Percentiles rank a stretch among this genome's conserved stretches.
Conservation (phyloP, 2,888 invertebrate species). For the Lasius fuliginosus region DNA sequence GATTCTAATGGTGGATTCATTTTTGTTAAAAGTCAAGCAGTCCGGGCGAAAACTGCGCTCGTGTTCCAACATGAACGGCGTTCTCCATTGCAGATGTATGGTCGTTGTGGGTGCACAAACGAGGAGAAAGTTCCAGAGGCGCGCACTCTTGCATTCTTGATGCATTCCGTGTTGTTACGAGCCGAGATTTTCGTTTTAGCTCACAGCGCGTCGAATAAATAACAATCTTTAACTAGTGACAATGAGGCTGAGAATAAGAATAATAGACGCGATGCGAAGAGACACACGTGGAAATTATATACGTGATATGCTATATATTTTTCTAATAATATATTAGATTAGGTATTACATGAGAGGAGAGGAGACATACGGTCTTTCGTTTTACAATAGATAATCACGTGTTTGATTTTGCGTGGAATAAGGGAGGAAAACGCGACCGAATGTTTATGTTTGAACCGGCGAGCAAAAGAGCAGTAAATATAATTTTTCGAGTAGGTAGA, state of each 20-base stretch:
- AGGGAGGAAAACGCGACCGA: neutral
- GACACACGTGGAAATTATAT: neutral
- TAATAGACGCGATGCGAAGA: too few species aligned
- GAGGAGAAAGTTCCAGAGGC: constrained; percentile 46
- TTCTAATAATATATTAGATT: neutral
- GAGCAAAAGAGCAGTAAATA: neutral
- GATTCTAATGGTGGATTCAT: neutral
- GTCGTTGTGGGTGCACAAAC: constrained; percentile 23
- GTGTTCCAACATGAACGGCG: neutral
- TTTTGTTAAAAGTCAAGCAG: neutral
- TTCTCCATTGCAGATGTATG: neutral
- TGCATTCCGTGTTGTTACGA: neutral
- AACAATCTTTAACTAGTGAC: neutral
- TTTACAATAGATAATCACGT: neutral
- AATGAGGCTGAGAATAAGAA: neutral
- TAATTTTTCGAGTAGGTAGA: neutral
- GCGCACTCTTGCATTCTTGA: constrained; percentile 6
- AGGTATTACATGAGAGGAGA: neutral
- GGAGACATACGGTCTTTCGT: neutral
- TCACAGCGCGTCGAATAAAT: neutral
- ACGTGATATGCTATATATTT: neutral
- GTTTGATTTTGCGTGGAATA: neutral
- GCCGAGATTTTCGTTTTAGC: constrained; percentile 12
- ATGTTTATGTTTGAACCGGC: neutral
- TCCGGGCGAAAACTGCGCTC: neutral